A percentile compares a stretch with the other conserved stretches of the same genome.
Conservation (phyloP, 2,113 vertebrate genomes). For the Chionomys nivalis region DNA sequence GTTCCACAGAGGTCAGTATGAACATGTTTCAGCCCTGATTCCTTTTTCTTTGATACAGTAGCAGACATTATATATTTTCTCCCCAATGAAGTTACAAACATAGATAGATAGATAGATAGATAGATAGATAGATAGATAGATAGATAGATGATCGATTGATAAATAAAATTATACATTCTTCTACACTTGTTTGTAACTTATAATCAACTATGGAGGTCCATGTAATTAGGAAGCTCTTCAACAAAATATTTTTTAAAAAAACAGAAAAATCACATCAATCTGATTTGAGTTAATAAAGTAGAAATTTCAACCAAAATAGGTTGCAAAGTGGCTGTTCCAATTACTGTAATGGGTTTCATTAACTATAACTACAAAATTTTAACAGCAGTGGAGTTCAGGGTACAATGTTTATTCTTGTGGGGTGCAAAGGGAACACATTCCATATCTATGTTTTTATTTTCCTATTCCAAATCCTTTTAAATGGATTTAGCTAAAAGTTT, state of each 20-base stretch:
- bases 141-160: background rate
- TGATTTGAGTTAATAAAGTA: background rate
- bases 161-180: background rate
- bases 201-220: background rate
- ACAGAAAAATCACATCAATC: constrained; percentile 6
- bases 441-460: background rate
- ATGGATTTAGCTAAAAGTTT: background rate
- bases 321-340: background rate
- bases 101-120: background rate
- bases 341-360: background rate
- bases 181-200: background rate
- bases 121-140: background rate
- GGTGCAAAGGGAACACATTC: background rate
- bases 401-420: background rate
- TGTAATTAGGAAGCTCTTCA: background rate
- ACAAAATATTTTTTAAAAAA: background rate
- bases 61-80: constrained; percentile 58
- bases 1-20: background rate
- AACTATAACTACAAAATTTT: background rate
- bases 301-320: background rate
- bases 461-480: background rate
- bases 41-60: constrained; percentile 12
- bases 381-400: background rate
- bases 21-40: background rate
- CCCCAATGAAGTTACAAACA: constrained; percentile 12